These are phyloP conservation scores for Girardinus metallicus DNA, from an alignment of 2,797 vertebrate genomes.

Conservation along the genomic window DNA sequence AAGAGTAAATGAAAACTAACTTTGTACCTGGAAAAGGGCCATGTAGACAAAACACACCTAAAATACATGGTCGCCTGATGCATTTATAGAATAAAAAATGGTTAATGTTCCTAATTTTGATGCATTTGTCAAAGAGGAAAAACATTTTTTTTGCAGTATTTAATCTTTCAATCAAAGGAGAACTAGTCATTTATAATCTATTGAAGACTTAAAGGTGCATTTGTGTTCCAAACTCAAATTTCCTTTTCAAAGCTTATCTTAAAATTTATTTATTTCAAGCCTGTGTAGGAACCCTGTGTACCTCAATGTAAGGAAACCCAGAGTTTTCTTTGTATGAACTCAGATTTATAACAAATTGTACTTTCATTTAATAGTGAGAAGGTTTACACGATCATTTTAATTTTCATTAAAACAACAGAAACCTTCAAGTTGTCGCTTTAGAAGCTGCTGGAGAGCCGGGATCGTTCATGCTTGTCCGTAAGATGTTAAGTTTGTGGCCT, in stretches of 20 bases:
- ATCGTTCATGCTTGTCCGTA: neutral
- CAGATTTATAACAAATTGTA: neutral
- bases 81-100: neutral
- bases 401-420: neutral
- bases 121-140: neutral
- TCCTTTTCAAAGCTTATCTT: neutral
- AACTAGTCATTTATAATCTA: neutral
- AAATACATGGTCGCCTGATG: neutral
- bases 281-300: neutral
- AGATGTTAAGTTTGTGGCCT: constrained; percentile 20
- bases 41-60: neutral
- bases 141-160: neutral
- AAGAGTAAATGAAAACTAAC: neutral
- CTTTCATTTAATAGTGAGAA: neutral
- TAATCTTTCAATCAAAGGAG: neutral
- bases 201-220: neutral
- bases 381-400: neutral
- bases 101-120: neutral
- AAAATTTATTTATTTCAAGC: neutral
- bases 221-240: neutral
- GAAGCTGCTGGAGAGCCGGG: neutral
- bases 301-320: neutral
- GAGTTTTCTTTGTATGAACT: neutral
- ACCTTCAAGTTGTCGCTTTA: neutral
- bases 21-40: neutral